Evolutionary conservation across 2,113 vertebrate species (phyloP), one percentile per base, ranked within the genome.

Genomic region (Camelus dromedarius): DNA sequence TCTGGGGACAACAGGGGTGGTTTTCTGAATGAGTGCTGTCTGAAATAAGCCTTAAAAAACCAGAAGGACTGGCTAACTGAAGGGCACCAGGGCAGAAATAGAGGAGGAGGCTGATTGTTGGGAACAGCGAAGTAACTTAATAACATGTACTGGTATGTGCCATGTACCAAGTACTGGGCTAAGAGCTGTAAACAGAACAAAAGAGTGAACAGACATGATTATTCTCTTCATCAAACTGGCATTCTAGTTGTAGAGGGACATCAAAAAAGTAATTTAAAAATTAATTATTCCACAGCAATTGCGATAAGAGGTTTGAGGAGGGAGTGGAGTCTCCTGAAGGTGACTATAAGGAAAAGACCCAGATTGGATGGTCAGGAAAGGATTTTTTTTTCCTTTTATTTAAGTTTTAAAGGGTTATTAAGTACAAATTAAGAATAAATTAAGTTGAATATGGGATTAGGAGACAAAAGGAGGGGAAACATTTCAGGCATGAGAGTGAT

Each of bases 221-320:
- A 73, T 30, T 73, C 10, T 70, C 24, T 91, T 96, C 46, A 75
- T 58, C 80, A 95, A 54, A 54, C 19, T 95, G 52, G 16, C 18
- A 76, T 84, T 80, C 38, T 58, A 70, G 52, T 6, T 67, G 9
- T 1, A 66, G 15, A 73, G 32, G n/a, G 30, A 11, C 8, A 48
- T 30, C 48, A 35, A 83, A 42, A 22, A 60, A 54, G 38, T 69
- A 50, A 72, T 38, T 90, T 92, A 28, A 96, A 80, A 97, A 62
- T 60, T 79, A 83, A 83, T 73, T 91, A 91, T 91, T 89, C 8
- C 38, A 26, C 24, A 64, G 54, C 32, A 48, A 32, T 35, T 96
- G 8, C 58, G 54, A 35, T 30, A 93, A 91, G 26, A 81, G 8
- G 6, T 6, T 35, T 67, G 28, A 77, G 62, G 4, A 52, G 42